phyloP scores from a whole-genome alignment of 2,113 vertebrate genomes.

The Amblyornis subalaris region DNA sequence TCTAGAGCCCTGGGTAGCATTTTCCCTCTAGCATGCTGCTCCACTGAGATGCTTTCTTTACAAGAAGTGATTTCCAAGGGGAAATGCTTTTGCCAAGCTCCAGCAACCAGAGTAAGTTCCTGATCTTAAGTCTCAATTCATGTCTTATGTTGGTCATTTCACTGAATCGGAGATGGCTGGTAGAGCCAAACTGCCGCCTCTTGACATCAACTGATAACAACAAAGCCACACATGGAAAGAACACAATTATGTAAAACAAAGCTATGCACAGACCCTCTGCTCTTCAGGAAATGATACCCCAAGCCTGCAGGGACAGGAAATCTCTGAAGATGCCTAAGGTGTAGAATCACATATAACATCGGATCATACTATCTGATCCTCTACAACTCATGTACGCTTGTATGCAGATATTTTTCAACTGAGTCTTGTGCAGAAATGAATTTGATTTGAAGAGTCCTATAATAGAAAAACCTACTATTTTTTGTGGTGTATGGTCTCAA shows the following conservation, averaged over 20 bases:
- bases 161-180: not conserved
- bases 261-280: fast-evolving
- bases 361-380: not conserved
- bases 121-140: not conserved
- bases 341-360: not conserved
- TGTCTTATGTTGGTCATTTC: not conserved
- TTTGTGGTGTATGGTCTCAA: not conserved
- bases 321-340: not conserved
- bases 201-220: not conserved
- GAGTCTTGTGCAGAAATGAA: not conserved
- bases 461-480: not conserved
- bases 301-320: not conserved
- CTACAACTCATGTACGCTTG: fast-evolving
- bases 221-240: not conserved
- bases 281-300: not conserved
- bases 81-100: not conserved
- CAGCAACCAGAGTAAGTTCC: not conserved
- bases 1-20: not conserved
- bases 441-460: not conserved
- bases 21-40: not conserved
- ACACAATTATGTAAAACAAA: not conserved
- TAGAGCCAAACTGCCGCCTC: not conserved
- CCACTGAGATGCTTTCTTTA: not conserved
- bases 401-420: not conserved
- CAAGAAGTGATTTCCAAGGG: not conserved